Evolutionary conservation across 1,140 invertebrate species (phyloP).

Genomic region (Neodiprion fabricii): DNA sequence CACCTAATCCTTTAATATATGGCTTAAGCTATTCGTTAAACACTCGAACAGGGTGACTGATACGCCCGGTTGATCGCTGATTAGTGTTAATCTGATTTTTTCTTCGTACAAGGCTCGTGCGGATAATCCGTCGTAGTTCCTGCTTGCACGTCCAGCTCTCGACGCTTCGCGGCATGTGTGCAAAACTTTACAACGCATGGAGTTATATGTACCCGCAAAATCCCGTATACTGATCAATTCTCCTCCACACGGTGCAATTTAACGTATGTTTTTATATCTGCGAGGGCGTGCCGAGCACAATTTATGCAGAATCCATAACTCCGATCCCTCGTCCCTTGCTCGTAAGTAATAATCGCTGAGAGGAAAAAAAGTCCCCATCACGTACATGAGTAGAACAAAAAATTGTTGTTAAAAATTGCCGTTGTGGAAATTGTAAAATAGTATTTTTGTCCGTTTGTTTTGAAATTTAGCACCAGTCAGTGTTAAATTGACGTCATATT

Average conservation of each 20-base stretch:
- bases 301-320: too few relatives aligned
- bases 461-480: too few relatives aligned
- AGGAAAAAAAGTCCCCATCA: too few relatives aligned
- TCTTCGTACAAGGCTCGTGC: too few relatives aligned
- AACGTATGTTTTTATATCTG: background rate
- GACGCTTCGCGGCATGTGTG: background rate
- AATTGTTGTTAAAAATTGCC: too few relatives aligned
- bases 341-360: too few relatives aligned
- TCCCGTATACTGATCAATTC: background rate
- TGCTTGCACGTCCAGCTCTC: background rate
- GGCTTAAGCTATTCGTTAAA: conserved; percentile 1
- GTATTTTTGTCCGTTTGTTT: too few relatives aligned
- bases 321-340: too few relatives aligned
- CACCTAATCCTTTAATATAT: background rate
- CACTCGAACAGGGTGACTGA: background rate
- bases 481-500: too few relatives aligned
- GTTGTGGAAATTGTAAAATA: too few relatives aligned
- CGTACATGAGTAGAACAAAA: too few relatives aligned
- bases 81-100: conserved; percentile 2
- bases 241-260: background rate
- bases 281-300: too few relatives aligned
- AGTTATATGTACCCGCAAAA: background rate
- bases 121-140: background rate
- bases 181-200: background rate
- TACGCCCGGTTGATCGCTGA: background rate